phyloP scores from a whole-genome alignment of 2,797 vertebrate genomes.

The Sebastes miniatus region DNA sequence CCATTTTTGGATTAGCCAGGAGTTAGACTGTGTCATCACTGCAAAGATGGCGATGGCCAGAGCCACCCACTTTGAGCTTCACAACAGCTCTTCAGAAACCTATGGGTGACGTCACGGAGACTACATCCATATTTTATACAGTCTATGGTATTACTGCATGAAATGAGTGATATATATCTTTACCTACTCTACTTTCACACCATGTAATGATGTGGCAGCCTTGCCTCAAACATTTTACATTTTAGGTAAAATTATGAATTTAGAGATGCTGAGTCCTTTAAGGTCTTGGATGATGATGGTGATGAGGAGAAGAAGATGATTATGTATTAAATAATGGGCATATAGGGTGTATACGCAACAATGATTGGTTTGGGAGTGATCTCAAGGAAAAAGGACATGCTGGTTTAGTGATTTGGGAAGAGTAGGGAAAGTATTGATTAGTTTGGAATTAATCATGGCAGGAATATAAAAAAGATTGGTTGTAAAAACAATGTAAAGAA shows the following conservation, averaged over 20 bases:
- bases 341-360: neutral
- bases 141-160: neutral
- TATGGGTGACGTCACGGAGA: too few relatives aligned
- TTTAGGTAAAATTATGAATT: neutral
- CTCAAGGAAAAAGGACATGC: neutral
- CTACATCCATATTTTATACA: too few relatives aligned
- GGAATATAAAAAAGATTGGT: neutral
- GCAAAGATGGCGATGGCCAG: too few relatives aligned
- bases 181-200: neutral
- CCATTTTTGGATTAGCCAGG: too few relatives aligned
- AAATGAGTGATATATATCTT: neutral
- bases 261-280: neutral
- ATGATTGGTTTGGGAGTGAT: neutral
- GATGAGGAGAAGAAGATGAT: neutral
- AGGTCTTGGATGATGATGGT: neutral
- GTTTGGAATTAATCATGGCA: neutral
- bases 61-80: too few relatives aligned
- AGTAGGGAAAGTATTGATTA: neutral
- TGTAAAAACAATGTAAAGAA: neutral
- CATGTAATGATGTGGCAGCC: neutral
- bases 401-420: neutral
- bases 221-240: neutral
- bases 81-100: accelerated
- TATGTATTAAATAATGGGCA: neutral
- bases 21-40: too few relatives aligned